phyloP scores from a whole-genome alignment of 2,797 vertebrate genomes.

The Vultur gryphus region DNA sequence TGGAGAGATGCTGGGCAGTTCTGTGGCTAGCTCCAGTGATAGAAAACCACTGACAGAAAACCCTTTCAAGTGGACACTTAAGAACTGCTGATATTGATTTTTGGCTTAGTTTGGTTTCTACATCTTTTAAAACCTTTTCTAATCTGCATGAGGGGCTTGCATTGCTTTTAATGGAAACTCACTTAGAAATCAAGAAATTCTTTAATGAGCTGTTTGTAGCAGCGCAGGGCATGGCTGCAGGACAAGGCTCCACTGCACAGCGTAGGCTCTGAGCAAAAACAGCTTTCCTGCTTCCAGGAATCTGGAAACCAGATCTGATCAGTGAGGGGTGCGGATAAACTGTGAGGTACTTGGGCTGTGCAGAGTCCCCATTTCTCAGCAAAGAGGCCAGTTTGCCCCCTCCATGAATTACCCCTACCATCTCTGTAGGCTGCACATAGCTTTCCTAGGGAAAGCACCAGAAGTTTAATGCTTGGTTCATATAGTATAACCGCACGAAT shows the following conservation, averaged over 20 bases:
- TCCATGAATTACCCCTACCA: neutral
- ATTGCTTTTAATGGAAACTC: neutral
- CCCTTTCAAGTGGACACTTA: neutral
- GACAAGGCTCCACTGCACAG: neutral
- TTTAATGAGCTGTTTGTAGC: neutral
- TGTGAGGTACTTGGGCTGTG: neutral
- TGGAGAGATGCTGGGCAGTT: neutral
- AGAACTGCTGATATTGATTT: neutral
- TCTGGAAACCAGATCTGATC: neutral
- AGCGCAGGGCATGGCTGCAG: neutral
- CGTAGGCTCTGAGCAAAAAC: neutral
- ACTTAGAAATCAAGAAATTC: neutral
- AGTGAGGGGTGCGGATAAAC: neutral
- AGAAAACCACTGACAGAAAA: neutral
- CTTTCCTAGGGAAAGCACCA: neutral
- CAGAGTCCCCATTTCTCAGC: neutral
- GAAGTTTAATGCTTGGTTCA: neutral
- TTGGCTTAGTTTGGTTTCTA: neutral
- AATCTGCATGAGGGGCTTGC: neutral
- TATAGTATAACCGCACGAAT: accelerated
- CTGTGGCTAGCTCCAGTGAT: neutral
- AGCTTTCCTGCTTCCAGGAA: neutral
- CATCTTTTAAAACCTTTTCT: neutral
- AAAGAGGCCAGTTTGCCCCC: neutral
- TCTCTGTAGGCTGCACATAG: neutral